Base-by-base conservation (phyloP, 2,888 invertebrate genomes). In the Bombylius discolor region DNA sequence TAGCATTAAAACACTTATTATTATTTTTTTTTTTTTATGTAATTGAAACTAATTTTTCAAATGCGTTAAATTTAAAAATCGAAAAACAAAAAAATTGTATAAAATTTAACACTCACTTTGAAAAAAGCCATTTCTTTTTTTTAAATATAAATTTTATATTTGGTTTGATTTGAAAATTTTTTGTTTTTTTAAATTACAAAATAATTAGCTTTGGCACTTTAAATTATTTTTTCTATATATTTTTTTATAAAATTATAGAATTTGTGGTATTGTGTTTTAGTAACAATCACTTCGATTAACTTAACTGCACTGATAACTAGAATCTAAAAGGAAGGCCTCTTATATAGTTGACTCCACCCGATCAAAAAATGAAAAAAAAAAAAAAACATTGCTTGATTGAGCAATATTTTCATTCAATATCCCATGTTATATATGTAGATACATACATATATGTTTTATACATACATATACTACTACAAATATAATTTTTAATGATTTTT, bases 231-330 rank as follows among this genome's bases (percentile, higher is more conserved):
- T 23, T 23, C 23, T 23, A 23, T 23, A 23, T 23, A 23, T 23
- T n/a, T n/a, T n/a, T n/a, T n/a, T n/a, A n/a, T n/a, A n/a, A n/a
- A 23, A 2, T 23, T 23, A 23, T 23, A 23, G 23, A 23, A 23
- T 23, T 23, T 23, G 23, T 23, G 33, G 42, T 47, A 14, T 42
- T 61, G 58, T 49, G 39, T 39, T 53, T 54, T 62, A 57, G 59
- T 62, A 62, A 59, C 61, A 63, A 62, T 59, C 63, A 64, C 63
- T 64, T 71, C 66, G 67, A 71, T 68, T 67, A 70, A 68, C 70
- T 70, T 67, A 64, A 70, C 65, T 66, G 69, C 71, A 74, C 73
- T 74, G 74, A 73, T 74, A 73, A 71, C 71, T 72, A 73, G 73
- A 73, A 72, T 70, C 67, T 67, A 71, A 69, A 69, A 71, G 69